Percentiles rank a stretch among this genome's conserved stretches.
phyloP scores from a whole-genome alignment of 1,140 invertebrate species.

The Drosophila lowei region DNA sequence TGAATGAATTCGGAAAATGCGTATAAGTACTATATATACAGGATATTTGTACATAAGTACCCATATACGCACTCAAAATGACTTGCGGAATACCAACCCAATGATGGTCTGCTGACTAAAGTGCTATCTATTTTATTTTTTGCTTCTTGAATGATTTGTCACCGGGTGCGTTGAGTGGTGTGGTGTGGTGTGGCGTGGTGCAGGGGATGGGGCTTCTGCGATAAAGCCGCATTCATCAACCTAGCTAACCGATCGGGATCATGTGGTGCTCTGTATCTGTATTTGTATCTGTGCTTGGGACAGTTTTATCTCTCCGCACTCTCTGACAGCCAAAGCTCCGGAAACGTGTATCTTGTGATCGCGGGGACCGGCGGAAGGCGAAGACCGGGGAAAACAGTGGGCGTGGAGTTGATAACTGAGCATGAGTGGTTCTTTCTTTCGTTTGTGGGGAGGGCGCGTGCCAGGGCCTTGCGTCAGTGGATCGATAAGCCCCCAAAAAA shows the following conservation, averaged over 20 bases:
- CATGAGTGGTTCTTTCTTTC: no score
- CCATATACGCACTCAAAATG: constrained; percentile 37
- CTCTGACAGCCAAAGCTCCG: constrained; percentile 40
- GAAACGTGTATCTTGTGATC: constrained; percentile 49
- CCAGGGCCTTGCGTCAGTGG: constrained; percentile 32
- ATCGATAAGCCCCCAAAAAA: not conserved
- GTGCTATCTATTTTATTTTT: no score
- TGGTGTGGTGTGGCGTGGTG: constrained; percentile 9
- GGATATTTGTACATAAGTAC: not conserved
- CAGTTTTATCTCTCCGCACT: constrained; percentile 20
- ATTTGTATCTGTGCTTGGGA: constrained; percentile 16
- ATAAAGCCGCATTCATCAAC: constrained; percentile 20
- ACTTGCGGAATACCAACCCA: constrained; percentile 32
- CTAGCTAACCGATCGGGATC: constrained; percentile 8
- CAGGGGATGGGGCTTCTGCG: not conserved
- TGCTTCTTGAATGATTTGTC: no score
- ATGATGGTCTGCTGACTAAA: constrained; percentile 20
- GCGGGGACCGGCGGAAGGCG: constrained; percentile 9
- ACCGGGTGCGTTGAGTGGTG: constrained; percentile 12
- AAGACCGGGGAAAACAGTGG: not conserved
- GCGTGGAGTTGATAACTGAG: constrained; percentile 11
- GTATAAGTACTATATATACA: not conserved
- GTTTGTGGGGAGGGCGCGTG: constrained; percentile 22
- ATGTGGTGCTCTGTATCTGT: constrained; percentile 25
- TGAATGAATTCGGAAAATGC: constrained; percentile 7